These are phyloP conservation scores for Halictus rubicundus DNA, from an alignment of 1,140 invertebrate species.

Conservation along the genomic window DNA sequence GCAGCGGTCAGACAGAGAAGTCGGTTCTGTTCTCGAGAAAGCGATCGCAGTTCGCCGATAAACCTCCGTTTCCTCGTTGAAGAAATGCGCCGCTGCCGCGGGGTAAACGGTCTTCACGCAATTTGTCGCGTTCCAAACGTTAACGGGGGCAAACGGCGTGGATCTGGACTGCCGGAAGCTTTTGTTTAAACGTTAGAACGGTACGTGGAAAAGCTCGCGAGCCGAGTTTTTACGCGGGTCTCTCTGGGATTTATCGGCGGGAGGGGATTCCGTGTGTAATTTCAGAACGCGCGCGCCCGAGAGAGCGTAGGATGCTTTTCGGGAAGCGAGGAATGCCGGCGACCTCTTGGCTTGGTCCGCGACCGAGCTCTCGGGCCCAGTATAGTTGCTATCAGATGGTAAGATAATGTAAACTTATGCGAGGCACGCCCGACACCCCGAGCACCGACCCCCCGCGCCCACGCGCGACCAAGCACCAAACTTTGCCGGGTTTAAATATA, in stretches of 20 bases:
- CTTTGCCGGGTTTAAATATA: constrained; percentile 80
- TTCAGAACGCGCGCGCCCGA: background rate
- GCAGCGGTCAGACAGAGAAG: background rate
- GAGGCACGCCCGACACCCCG: constrained; percentile 75
- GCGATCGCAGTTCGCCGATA: constrained; percentile 28
- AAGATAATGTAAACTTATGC: constrained; percentile 81
- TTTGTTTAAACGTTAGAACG: background rate
- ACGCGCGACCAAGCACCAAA: constrained; percentile 70
- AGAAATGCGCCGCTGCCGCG: constrained; percentile 1
- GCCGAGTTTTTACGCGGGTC: background rate
- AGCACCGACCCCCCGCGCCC: constrained; percentile 48
- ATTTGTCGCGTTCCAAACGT: background rate
- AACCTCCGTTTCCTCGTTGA: constrained; percentile 4
- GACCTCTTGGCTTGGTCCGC: constrained; percentile 58
- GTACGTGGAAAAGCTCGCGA: too few species aligned
- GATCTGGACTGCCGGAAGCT: background rate
- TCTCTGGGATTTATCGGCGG: constrained; percentile 8
- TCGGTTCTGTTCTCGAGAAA: background rate
- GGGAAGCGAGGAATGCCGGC: constrained; percentile 55
- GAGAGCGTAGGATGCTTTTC: constrained; percentile 37
- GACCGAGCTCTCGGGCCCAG: constrained; percentile 52
- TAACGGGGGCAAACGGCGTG: background rate
- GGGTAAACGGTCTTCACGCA: background rate
- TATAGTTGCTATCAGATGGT: constrained; percentile 77
- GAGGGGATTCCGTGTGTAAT: constrained; percentile 15